Percentiles rank a stretch among this genome's conserved stretches.
These are phyloP conservation scores for Lasioglossum figueresi DNA, from an alignment of 2,888 invertebrate species.

Conservation along the genomic window DNA sequence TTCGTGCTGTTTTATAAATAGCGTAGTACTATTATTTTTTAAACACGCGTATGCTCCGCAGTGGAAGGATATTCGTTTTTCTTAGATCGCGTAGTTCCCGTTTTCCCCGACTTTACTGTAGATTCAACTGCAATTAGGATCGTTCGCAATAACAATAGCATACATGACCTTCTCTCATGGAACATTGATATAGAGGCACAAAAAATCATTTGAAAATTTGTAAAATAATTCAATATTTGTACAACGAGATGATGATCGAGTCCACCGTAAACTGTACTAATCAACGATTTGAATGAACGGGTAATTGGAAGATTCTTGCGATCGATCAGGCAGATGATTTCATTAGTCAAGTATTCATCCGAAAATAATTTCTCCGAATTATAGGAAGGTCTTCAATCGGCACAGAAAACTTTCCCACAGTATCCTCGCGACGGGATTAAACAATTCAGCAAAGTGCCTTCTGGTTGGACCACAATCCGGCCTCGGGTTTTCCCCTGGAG, in stretches of 20 bases:
- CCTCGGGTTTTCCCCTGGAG: slow-evolving; percentile 43
- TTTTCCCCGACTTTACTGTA: too few relatives aligned
- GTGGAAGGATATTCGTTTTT: too few relatives aligned
- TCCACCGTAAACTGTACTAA: too few relatives aligned
- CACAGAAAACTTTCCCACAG: neutral
- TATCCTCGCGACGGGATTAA: slow-evolving; percentile 24
- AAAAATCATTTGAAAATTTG: neutral
- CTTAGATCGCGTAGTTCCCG: too few relatives aligned
- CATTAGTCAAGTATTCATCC: neutral
- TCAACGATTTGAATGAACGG: too few relatives aligned
- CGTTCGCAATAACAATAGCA: too few relatives aligned
- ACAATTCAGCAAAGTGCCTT: slow-evolving; percentile 45
- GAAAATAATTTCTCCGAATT: neutral
- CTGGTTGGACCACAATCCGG: slow-evolving; percentile 28
- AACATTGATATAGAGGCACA: neutral
- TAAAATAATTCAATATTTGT: neutral
- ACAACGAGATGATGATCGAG: neutral
- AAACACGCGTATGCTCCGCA: too few relatives aligned
- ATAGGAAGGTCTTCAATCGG: neutral
- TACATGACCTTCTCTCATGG: neutral
- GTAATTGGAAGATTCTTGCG: neutral
- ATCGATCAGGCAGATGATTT: neutral
- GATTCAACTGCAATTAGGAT: too few relatives aligned
- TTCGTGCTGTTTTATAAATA: too few relatives aligned
- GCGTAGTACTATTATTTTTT: too few relatives aligned